Base-by-base conservation (phyloP, 2,797 vertebrate genomes). In the Corythornis leucogaster region DNA sequence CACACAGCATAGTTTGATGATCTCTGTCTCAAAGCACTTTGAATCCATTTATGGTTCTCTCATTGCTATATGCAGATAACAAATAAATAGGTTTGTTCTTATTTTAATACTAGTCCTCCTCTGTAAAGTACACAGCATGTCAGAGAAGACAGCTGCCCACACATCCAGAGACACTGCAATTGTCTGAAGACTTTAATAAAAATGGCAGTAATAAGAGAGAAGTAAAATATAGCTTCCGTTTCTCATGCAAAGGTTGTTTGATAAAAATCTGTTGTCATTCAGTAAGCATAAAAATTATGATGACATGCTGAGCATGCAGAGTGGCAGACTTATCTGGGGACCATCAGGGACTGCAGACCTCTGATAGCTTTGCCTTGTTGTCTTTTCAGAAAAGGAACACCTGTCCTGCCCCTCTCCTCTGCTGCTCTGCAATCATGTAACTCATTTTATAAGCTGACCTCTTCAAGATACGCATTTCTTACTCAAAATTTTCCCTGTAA, bases 151-250 rank as follows among this genome's bases (percentile, higher is more conserved):
- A 77, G 57, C 79, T 91, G 59, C 80, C 91, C 53, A 59, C 0
- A 0, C 76, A 87, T 46, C 11, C 59, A 85, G 58, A 80, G 50
- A 91, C 43, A 50, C 62, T 51, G 26, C 7, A 61, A n/a, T 59
- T 86, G 61, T 91, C 78, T 85, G 48, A 88, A 63, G 89, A 64
- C 53, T 85, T 86, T 48, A 67, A 86, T 80, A 58, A 75, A 93
- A 80, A 46, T n/a, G 54, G 68, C 43, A 93, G 68, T 75, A 92
- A 25, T 82, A 82, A 68, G 80, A 50, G 25, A 85, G 38, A 82
- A 91, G 38, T 31, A 89, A 94, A 90, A 93, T 82, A 90, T 8
- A 71, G 51, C 28, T 58, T 86, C 61, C 1, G 1, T 54, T 87
- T 87, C 66, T 82, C 66, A 77, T 46, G 50, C 35, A 64, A 64